These are phyloP conservation scores for Synergus itoensis DNA, from an alignment of 2,888 invertebrate species.

Conservation along the genomic window DNA sequence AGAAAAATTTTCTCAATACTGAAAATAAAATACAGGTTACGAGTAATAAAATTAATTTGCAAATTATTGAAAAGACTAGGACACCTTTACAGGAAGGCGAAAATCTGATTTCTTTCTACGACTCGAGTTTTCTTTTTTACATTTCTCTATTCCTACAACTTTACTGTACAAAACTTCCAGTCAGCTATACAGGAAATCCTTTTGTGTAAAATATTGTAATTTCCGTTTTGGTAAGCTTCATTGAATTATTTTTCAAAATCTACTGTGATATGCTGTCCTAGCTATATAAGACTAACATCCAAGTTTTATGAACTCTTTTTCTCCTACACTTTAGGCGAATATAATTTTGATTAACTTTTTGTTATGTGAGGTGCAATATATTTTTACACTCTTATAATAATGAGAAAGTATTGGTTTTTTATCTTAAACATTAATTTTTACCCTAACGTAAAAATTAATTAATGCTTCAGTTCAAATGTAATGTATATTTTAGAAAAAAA, in stretches of 20 bases:
- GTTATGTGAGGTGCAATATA: neutral
- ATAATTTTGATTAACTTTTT: neutral
- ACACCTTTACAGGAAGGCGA: neutral
- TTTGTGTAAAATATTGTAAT: conserved; percentile 26
- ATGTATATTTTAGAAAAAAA: too few species aligned
- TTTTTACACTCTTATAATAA: neutral
- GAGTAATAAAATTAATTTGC: neutral
- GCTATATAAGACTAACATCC: conserved; percentile 37
- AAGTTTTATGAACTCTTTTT: neutral
- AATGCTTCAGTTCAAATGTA: neutral
- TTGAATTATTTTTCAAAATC: conserved; percentile 49
- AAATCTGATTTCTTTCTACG: conserved; percentile 12
- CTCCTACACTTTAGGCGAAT: neutral
- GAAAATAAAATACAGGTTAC: neutral
- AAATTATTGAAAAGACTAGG: neutral
- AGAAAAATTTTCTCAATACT: neutral
- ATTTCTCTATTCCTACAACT: neutral
- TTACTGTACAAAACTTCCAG: conserved; percentile 19
- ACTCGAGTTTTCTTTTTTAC: conserved; percentile 16
- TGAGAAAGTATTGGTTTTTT: too few species aligned
- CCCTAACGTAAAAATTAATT: neutral
- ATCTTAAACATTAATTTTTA: neutral
- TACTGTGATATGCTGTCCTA: conserved; percentile 51
- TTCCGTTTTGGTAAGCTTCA: conserved; percentile 43
- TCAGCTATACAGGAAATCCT: conserved; percentile 4